phyloP scores from a whole-genome alignment of 1,140 invertebrate species.

The Apolygus lucorum region DNA sequence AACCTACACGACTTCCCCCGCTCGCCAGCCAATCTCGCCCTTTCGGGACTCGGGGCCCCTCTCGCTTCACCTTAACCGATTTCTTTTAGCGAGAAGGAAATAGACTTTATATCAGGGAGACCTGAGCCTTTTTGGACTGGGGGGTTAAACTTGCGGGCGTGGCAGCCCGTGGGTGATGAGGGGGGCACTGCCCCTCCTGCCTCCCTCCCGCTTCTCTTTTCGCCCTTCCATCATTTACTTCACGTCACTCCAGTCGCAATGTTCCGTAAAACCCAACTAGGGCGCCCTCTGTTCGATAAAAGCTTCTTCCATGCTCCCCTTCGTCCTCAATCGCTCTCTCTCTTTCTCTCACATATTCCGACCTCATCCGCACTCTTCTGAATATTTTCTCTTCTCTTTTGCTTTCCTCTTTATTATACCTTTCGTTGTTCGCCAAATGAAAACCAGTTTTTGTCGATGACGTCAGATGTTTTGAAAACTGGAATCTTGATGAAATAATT shows the following conservation, averaged over 20 bases:
- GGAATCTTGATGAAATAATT: too few relatives aligned
- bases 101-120: slow-evolving; percentile 15
- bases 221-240: slow-evolving; percentile 19
- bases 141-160: slow-evolving; percentile 9
- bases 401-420: neutral
- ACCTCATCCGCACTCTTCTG: neutral
- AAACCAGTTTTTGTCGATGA: too few relatives aligned
- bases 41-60: neutral
- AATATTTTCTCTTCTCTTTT: neutral
- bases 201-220: neutral
- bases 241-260: slow-evolving; percentile 20
- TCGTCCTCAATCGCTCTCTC: neutral
- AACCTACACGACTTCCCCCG: too few relatives aligned
- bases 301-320: neutral
- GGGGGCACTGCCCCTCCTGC: neutral
- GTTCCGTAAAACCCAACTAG: slow-evolving; percentile 22
- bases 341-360: neutral
- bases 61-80: neutral
- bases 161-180: too few relatives aligned
- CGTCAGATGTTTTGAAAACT: too few relatives aligned
- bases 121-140: too few relatives aligned
- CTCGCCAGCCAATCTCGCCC: too few relatives aligned
- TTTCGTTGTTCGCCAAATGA: too few relatives aligned
- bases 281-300: slow-evolving; percentile 20
- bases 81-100: slow-evolving; percentile 15